Percentiles rank a stretch among this genome's conserved stretches.
phyloP scores from a whole-genome alignment of 2,888 invertebrate genomes.

The Podabrus alpinus region DNA sequence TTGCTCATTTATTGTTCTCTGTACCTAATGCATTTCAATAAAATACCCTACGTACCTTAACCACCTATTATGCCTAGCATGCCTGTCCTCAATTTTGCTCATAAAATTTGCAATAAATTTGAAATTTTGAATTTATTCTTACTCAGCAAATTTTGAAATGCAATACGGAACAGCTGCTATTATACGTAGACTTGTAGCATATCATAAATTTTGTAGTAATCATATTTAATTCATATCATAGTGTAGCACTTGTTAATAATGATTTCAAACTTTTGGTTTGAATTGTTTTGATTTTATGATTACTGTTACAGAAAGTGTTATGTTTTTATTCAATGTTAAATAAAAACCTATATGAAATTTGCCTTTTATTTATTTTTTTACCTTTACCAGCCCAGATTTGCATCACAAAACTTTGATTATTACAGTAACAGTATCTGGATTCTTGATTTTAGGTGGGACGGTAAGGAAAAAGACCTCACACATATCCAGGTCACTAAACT shows the following conservation, averaged over 20 bases:
- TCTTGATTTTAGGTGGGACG: too few species aligned
- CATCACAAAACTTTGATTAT: too few species aligned
- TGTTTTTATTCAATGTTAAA: not conserved
- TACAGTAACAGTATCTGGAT: too few species aligned
- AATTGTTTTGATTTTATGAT: not conserved
- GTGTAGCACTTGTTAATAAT: slow-evolving; percentile 1
- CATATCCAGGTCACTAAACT: too few species aligned
- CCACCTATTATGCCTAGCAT: not conserved
- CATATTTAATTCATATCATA: slow-evolving; percentile 11
- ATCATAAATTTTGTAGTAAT: slow-evolving; percentile 6
- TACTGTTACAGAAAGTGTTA: not conserved
- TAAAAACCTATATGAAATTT: not conserved
- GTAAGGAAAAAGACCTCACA: too few species aligned
- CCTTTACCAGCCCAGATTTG: too few species aligned
- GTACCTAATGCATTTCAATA: slow-evolving; percentile 1
- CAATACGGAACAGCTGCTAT: slow-evolving; percentile 1
- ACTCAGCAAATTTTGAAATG: not conserved
- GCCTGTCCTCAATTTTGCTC: not conserved
- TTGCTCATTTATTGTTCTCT: slow-evolving; percentile 7
- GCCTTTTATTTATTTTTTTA: too few species aligned
- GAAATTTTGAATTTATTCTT: not conserved
- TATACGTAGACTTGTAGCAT: slow-evolving; percentile 6
- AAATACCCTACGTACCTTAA: not conserved
- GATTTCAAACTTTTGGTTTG: not conserved
- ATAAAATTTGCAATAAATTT: not conserved